Conservation (phyloP, 2,113 vertebrate genomes). For the Gambusia affinis region DNA sequence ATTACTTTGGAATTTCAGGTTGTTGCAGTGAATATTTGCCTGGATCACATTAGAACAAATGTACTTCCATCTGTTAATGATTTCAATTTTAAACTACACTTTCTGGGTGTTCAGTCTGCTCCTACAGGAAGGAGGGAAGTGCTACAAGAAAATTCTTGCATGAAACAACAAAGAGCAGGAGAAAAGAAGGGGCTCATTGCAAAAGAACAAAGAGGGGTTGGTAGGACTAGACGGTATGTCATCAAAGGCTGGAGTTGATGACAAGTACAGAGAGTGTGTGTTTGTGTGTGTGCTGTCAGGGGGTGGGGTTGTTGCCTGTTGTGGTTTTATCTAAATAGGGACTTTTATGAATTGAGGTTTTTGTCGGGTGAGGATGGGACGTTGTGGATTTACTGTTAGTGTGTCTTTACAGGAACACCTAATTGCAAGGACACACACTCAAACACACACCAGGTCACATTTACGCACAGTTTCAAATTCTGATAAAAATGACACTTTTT, state of each 20-base stretch:
- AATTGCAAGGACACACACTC: background rate
- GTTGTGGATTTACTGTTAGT: conserved; percentile 20
- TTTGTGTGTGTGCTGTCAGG: conserved; percentile 11
- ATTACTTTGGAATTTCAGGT: background rate
- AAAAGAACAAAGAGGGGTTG: conserved; percentile 53
- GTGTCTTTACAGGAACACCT: background rate
- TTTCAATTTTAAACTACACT: background rate
- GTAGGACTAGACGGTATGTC: conserved; percentile 43
- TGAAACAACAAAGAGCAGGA: conserved; percentile 23
- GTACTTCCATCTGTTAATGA: background rate
- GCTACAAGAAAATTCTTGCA: background rate
- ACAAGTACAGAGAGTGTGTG: conserved; percentile 25
- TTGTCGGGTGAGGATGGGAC: conserved; percentile 9
- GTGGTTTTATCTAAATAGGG: conserved; percentile 24
- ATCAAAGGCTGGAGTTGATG: conserved; percentile 52
- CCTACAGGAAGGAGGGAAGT: conserved; percentile 21
- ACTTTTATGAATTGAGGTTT: conserved; percentile 17
- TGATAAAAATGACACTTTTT: background rate
- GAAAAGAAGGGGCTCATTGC: conserved; percentile 58
- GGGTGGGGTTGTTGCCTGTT: conserved; percentile 16
- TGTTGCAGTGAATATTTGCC: background rate
- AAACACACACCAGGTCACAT: background rate
- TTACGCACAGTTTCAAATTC: background rate
- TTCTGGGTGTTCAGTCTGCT: conserved; percentile 1
- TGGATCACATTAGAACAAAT: background rate